phyloP scores from a whole-genome alignment of 92 coral and sea anemone species.

The Muricea muricata region DNA sequence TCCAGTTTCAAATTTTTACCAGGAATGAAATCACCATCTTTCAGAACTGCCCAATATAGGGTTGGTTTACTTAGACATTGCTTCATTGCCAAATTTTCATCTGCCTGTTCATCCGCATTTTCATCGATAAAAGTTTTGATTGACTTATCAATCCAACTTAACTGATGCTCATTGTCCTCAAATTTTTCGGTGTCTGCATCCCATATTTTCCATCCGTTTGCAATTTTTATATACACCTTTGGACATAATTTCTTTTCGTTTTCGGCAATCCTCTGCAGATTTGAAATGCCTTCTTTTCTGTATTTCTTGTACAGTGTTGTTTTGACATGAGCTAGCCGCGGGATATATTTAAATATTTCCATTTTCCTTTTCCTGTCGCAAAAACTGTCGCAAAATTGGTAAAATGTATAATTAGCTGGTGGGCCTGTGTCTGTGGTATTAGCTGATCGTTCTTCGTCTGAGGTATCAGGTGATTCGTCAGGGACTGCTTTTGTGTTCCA shows the following conservation, averaged over 20 bases:
- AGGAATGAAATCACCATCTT: not conserved
- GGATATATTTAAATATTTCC: not conserved
- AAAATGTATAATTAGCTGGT: conserved; percentile 8
- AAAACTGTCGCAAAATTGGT: conserved; percentile 29
- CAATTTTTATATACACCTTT: not conserved
- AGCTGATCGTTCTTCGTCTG: too few species aligned
- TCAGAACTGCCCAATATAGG: not conserved
- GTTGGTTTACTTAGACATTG: not conserved
- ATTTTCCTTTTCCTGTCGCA: not conserved
- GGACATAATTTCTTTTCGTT: conserved; percentile 18
- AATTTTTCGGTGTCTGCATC: not conserved
- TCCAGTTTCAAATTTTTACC: not conserved
- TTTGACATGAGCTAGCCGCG: not conserved
- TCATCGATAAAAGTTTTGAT: not conserved
- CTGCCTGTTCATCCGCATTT: not conserved
- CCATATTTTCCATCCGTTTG: conserved; percentile 1
- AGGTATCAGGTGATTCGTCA: too few species aligned
- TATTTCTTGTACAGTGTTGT: conserved; percentile 6
- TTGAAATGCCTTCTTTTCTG: not conserved
- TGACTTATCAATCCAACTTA: not conserved
- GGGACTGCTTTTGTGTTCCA: too few species aligned
- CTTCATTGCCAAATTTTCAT: not conserved
- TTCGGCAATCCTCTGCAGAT: not conserved
- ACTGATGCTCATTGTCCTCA: not conserved
- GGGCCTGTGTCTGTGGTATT: not conserved